These are phyloP conservation scores for Pelobates fuscus DNA, from an alignment of 2,113 vertebrate species.

Conservation along the genomic window DNA sequence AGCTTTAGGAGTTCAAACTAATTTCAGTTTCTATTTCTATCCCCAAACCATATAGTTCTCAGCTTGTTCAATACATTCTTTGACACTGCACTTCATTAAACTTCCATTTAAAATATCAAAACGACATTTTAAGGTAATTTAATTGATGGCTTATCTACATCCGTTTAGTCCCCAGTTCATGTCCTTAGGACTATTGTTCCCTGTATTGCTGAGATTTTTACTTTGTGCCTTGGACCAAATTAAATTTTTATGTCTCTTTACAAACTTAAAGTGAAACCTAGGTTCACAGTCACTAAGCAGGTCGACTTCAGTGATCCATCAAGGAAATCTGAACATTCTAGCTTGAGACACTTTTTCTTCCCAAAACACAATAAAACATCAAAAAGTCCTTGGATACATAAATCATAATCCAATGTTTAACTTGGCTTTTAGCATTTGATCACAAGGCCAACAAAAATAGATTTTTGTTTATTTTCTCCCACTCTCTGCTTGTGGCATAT, in stretches of 20 bases:
- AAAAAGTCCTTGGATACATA: conserved; percentile 1
- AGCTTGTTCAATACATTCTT: conserved; percentile 57
- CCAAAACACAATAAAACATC: background rate
- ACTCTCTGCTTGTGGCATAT: background rate
- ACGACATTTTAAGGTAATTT: conserved; percentile 57
- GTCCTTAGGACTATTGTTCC: conserved; percentile 40
- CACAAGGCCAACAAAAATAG: background rate
- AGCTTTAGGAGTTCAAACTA: conserved; percentile 49
- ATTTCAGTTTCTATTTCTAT: conserved; percentile 54
- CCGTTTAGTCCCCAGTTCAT: conserved; percentile 49
- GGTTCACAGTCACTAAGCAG: background rate
- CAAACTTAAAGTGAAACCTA: background rate
- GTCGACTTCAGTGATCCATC: background rate
- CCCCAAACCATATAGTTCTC: conserved; percentile 52
- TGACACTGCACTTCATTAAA: conserved; percentile 68
- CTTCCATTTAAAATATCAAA: conserved; percentile 65
- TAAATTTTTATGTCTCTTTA: background rate
- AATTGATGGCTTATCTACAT: conserved; percentile 53
- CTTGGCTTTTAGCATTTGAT: conserved; percentile 8
- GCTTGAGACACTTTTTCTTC: background rate
- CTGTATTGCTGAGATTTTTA: background rate
- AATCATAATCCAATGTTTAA: background rate
- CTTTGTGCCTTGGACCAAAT: background rate
- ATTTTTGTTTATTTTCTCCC: conserved; percentile 13
- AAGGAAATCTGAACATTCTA: background rate